Percentiles rank a stretch among this genome's conserved stretches.
These are phyloP conservation scores for Seriola rivoliana DNA, from an alignment of 2,113 vertebrate genomes.

Conservation along the genomic window DNA sequence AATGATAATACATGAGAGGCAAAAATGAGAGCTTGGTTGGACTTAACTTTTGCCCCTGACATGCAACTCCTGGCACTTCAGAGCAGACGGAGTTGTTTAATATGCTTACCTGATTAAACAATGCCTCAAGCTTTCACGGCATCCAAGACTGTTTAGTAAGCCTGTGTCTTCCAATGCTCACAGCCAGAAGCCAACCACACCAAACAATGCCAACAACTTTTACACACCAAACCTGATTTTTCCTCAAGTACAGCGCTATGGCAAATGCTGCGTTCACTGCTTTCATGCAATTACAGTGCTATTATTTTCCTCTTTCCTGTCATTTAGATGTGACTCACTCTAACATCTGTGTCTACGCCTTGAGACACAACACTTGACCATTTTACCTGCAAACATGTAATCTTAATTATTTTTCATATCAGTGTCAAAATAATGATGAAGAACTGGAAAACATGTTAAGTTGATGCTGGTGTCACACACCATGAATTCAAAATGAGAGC, in stretches of 20 bases:
- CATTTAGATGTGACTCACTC: neutral
- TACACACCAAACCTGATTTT: neutral
- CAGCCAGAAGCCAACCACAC: neutral
- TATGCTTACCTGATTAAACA: neutral
- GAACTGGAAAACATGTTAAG: neutral
- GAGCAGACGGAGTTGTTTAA: neutral
- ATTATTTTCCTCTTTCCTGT: neutral
- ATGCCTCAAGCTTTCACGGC: neutral
- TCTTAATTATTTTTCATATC: slow-evolving; percentile 1
- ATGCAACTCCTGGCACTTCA: neutral
- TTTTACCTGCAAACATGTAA: neutral
- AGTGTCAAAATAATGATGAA: neutral
- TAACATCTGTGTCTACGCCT: neutral
- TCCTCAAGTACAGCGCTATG: neutral
- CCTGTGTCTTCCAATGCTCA: neutral
- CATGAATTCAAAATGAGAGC: slow-evolving; percentile 9
- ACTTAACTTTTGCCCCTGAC: neutral
- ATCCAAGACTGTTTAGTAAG: neutral
- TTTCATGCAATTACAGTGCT: neutral
- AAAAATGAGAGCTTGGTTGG: neutral
- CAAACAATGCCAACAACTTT: neutral
- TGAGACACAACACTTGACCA: neutral
- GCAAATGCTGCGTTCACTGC: neutral
- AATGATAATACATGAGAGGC: neutral
- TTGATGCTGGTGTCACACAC: slow-evolving; percentile 16